Evolutionary conservation across 2,888 invertebrate genomes (phyloP).

Genomic region (Drosophila neonasuta): DNA sequence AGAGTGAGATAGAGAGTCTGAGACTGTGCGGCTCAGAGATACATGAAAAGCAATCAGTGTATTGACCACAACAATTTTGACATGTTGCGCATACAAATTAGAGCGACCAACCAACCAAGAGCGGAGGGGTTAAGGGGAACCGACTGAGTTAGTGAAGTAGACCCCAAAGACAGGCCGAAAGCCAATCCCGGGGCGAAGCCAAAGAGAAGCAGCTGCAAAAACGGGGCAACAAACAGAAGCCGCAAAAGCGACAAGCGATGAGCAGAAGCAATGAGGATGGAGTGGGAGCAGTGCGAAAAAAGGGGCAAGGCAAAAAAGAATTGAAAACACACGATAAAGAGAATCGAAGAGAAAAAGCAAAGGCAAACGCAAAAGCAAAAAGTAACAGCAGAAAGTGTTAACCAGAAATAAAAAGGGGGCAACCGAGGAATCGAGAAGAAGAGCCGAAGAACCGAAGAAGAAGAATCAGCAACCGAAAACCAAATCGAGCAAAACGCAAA

Average conservation of each 20-base stretch:
- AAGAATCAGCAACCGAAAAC: constrained; percentile 15
- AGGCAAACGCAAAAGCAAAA: constrained; percentile 15
- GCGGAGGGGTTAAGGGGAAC: background rate
- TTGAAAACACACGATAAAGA: background rate
- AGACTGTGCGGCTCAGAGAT: constrained; percentile 24
- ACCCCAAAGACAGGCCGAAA: constrained; percentile 33
- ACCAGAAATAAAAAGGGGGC: constrained; percentile 36
- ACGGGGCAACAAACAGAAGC: constrained; percentile 73
- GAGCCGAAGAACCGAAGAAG: constrained; percentile 8
- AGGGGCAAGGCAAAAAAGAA: background rate
- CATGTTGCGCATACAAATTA: constrained; percentile 78
- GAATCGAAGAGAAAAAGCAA: constrained; percentile 5
- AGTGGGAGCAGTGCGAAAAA: constrained; percentile 47
- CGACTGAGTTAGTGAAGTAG: constrained; percentile 18
- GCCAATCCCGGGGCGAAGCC: constrained; percentile 57
- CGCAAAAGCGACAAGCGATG: constrained; percentile 69
- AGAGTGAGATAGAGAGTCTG: constrained; percentile 11
- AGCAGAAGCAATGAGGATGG: constrained; percentile 36
- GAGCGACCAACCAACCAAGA: constrained; percentile 32
- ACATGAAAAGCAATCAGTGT: constrained; percentile 79
- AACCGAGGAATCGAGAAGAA: background rate
- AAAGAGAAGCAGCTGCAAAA: constrained; percentile 62
- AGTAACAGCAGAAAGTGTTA: constrained; percentile 51
- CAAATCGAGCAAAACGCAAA: constrained; percentile 31
- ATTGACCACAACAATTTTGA: constrained; percentile 79